phyloP scores from a whole-genome alignment of 1,140 invertebrate genomes.

The Nasonia longicornis region DNA sequence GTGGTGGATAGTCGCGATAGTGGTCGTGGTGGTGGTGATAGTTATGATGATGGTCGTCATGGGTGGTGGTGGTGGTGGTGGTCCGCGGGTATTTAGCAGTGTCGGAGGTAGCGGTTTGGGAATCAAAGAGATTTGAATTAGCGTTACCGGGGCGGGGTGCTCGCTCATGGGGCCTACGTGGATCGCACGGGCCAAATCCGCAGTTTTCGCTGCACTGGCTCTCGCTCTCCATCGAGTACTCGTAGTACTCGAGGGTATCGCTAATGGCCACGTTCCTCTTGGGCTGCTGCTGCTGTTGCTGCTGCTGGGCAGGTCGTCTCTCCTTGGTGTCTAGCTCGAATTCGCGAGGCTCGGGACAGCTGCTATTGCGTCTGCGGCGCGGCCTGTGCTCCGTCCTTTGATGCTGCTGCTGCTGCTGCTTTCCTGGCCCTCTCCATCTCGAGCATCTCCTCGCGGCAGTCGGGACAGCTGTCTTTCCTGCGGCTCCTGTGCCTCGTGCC shows the following conservation, averaged over 20 bases:
- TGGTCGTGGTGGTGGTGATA: constrained; percentile 49
- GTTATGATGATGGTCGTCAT: constrained; percentile 30
- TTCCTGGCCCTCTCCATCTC: constrained; percentile 41
- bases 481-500: background rate
- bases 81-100: constrained; percentile 67
- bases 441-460: constrained; percentile 54
- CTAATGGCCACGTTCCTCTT: constrained; percentile 69
- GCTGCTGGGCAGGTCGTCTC: constrained; percentile 40
- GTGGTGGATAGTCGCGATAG: constrained; percentile 10
- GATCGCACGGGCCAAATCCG: constrained; percentile 69
- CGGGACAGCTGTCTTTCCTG: constrained; percentile 59
- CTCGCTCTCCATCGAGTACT: constrained; percentile 70
- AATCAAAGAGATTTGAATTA: constrained; percentile 71
- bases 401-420: constrained; percentile 1
- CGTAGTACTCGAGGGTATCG: constrained; percentile 68
- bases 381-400: constrained; percentile 43
- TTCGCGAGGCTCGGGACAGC: constrained; percentile 62
- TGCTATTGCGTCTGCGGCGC: constrained; percentile 62
- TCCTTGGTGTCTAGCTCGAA: constrained; percentile 55
- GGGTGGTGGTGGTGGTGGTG: constrained; percentile 37
- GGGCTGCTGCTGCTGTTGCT: constrained; percentile 57
- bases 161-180: constrained; percentile 68
- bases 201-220: constrained; percentile 70
- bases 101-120: constrained; percentile 69
- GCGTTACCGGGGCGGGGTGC: constrained; percentile 69